Conservation (phyloP, 2,797 vertebrate genomes). For the Intellagama lesueurii region DNA sequence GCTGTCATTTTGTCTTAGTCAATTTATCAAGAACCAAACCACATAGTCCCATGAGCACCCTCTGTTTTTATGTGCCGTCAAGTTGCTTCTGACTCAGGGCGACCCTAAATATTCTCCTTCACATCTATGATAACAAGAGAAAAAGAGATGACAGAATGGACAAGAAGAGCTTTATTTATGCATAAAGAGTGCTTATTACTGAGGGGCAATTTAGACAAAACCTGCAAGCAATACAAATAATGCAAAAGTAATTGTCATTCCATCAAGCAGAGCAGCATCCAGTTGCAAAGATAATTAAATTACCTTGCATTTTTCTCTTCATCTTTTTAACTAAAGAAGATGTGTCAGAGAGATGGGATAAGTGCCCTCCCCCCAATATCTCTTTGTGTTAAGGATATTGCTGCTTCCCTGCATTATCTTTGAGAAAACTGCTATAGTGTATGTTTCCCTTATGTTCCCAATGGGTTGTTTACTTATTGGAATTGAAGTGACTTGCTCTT, state of each 20-base stretch:
- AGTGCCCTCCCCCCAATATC: slow-evolving; percentile 43
- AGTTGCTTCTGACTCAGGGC: no score
- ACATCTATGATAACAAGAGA: slow-evolving; percentile 34
- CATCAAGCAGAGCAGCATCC: slow-evolving; percentile 68
- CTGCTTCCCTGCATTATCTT: slow-evolving; percentile 75
- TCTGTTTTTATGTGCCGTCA: no score
- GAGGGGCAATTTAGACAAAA: slow-evolving; percentile 64
- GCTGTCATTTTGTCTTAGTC: not conserved
- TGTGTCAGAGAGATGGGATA: slow-evolving; percentile 57
- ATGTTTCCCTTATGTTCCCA: slow-evolving; percentile 78
- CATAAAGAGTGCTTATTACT: slow-evolving; percentile 61
- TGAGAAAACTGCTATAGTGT: slow-evolving; percentile 70
- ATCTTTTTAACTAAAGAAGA: slow-evolving; percentile 64
- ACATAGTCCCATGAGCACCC: not conserved
- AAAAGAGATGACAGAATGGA: not conserved
- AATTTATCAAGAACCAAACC: not conserved
- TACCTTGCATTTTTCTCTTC: slow-evolving; percentile 74
- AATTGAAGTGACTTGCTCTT: slow-evolving; percentile 81
- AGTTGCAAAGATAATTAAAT: slow-evolving; percentile 79
- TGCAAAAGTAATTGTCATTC: slow-evolving; percentile 79
- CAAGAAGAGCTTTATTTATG: slow-evolving; percentile 54
- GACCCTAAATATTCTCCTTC: slow-evolving; percentile 2
- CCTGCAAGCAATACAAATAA: slow-evolving; percentile 64
- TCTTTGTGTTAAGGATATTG: slow-evolving; percentile 67
- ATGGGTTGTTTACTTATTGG: slow-evolving; percentile 87